A percentile compares a stretch with the other conserved stretches of the same genome.
Evolutionary conservation across 1,140 invertebrate species (phyloP).

Genomic region (Drosophila repletoides): DNA sequence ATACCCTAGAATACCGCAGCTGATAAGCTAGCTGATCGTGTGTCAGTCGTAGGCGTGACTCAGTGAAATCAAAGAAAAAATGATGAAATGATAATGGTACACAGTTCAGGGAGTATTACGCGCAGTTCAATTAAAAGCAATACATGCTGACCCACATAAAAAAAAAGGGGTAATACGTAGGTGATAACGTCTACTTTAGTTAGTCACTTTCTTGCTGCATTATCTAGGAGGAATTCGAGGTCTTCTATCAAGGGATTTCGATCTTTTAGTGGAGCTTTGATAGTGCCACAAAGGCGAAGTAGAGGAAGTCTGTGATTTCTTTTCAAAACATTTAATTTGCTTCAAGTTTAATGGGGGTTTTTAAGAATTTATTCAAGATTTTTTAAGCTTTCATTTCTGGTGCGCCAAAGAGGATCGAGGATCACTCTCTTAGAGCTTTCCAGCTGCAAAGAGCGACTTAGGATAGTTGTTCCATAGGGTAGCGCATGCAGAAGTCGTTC

Average conservation of each 20-base stretch:
- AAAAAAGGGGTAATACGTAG: background rate
- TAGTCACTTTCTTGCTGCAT: too few species aligned
- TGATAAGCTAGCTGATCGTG: background rate
- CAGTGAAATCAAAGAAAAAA: background rate
- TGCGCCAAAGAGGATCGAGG: too few species aligned
- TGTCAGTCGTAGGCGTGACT: constrained; percentile 2
- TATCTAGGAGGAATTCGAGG: background rate
- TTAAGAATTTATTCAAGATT: too few species aligned
- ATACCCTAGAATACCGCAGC: background rate
- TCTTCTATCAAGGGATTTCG: too few species aligned
- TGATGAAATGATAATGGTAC: background rate
- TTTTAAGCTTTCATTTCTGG: too few species aligned
- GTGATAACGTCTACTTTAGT: constrained; percentile 3
- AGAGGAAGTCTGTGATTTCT: too few species aligned
- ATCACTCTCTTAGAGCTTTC: too few species aligned
- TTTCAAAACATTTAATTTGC: too few species aligned
- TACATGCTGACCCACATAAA: constrained; percentile 6
- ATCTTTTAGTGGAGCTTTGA: too few species aligned
- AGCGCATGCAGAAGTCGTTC: background rate
- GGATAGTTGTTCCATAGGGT: background rate
- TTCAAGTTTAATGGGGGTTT: too few species aligned
- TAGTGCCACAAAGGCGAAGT: too few species aligned
- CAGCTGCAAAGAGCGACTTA: background rate
- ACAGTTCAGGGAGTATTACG: too few species aligned
- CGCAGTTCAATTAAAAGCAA: constrained; percentile 18